Evolutionary conservation across 2,888 invertebrate genomes (phyloP), one percentile per base, ranked within the genome.

Genomic region (Blastobasis adustella): DNA sequence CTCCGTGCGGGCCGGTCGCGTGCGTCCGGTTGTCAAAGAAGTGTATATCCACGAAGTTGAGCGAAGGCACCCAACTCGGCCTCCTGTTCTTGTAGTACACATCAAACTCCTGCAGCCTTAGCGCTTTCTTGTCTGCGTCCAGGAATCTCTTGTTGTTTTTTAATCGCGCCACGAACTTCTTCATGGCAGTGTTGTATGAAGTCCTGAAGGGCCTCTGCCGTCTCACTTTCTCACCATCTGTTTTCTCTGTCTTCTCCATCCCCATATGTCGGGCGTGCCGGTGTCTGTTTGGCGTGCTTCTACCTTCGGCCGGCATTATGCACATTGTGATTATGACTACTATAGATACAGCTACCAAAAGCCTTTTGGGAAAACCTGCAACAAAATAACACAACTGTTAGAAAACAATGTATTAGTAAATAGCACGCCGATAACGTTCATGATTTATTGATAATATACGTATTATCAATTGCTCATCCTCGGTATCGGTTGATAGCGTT

Each of bases 301-400:
- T 71, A 52, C 80, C 81, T 58, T 86, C 86, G 46, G 70, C 67
- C 64, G 82, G 79, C 62, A 73, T 79, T 58, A 85, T 70, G 66
- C 82, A 80, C 86, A 85, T 87, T 51, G 82, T 72, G 67, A 88
- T 63, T 63, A 88, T 72, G 59, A 82, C 70, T 66, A 85, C 67
- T 73, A 88, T 61, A 59, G 82, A 77, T 75, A 79, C 72, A 82
- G 85, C 87, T 79, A 86, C 79, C 78, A 87, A 80, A 73, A 87
- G 86, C 86, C 80, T 87, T 82, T 84, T 88, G 73, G 83, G 76
- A 82, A 86, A 86, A 86, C 81, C 88, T 88, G 85, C 0, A 83
- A 82, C 72, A 83, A 86, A 45, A 6, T 5, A 45, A 36, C 23
- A 23, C 23, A 23, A 23, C 2, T 23, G 23, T 23, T 23, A 23